A percentile compares a stretch with the other conserved stretches of the same genome.
Evolutionary conservation across 2,797 vertebrate species (phyloP).

Genomic region (Corythornis leucogaster): DNA sequence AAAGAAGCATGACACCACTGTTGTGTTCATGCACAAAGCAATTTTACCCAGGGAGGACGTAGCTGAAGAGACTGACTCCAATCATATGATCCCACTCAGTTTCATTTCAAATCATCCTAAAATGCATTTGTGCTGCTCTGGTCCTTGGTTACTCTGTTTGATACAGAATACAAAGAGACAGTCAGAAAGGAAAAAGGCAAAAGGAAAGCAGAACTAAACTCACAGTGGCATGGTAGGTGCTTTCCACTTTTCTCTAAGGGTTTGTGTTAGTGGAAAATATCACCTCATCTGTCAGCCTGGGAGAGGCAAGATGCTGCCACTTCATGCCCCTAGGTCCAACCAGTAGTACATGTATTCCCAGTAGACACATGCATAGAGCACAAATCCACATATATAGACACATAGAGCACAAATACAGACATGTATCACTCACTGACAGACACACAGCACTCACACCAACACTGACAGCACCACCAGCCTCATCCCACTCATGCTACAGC

Average conservation of each 20-base stretch:
- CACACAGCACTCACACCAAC: background rate
- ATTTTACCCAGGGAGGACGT: conserved; percentile 3
- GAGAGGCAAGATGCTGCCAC: background rate
- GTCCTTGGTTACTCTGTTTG: background rate
- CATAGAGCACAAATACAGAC: background rate
- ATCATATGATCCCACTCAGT: background rate
- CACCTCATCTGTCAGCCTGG: background rate
- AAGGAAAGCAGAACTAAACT: background rate
- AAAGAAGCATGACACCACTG: background rate
- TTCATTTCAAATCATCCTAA: conserved; percentile 33
- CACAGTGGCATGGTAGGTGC: background rate
- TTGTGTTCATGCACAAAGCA: conserved; percentile 14
- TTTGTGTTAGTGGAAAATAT: conserved; percentile 6
- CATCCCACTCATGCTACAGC: background rate
- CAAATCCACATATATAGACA: background rate
- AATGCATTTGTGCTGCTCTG: conserved; percentile 7
- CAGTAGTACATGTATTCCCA: background rate
- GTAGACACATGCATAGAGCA: background rate
- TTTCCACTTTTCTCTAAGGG: conserved; percentile 9
- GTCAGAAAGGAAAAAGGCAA: background rate
- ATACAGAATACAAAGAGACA: conserved; percentile 10
- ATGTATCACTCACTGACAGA: background rate
- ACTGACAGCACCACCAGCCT: background rate
- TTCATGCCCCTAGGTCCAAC: background rate
- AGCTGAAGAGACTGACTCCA: background rate